Evolutionary conservation across 2,888 invertebrate species (phyloP), one percentile per base, ranked within the genome.

Genomic region (Synanthedon tipuliformis): DNA sequence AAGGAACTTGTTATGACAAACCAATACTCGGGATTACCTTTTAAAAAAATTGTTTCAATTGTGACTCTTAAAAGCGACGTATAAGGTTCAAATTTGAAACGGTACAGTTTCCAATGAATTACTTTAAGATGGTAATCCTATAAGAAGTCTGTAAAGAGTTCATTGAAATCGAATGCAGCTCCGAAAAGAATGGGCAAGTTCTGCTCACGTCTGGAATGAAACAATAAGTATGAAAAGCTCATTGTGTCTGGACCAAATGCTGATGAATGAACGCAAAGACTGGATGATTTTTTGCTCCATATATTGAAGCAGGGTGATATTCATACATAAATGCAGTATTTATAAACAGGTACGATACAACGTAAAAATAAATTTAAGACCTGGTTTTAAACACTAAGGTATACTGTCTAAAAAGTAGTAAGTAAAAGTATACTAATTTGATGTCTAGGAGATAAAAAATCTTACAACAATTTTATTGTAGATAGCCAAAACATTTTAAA

Each of bases 111-210:
- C 15, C 34, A 34, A 34, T 34, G 34, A 34, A 34, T 34, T 34
- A 34, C 34, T 45, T 52, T 52, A 63, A 60, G 45, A 55, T 66
- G 61, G 68, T 60, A 55, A 54, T 53, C 52, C 53, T 55, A 56
- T 68, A 75, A 73, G 69, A 72, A 71, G 66, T 71, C 71, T 59
- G 70, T 65, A 73, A 75, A 65, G 67, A 81, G 73, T 79, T 79
- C 67, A 84, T 85, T 84, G 79, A 84, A 82, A 82, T 73, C 73
- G 78, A 81, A 80, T 78, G 83, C 81, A 81, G 68, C 69, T 64
- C 64, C 62, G 66, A 75, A 71, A 77, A 78, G 76, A 34, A 34
- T 34, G 80, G 78, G 77, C 73, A 73, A 70, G 72, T 71, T 70
- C 62, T 66, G 65, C 67, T 58, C 65, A 68, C 69, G 73, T 75